Percentiles rank a stretch among this genome's conserved stretches.
These are phyloP conservation scores for Noctua fimbriata DNA, from an alignment of 2,888 invertebrate genomes.

Conservation along the genomic window DNA sequence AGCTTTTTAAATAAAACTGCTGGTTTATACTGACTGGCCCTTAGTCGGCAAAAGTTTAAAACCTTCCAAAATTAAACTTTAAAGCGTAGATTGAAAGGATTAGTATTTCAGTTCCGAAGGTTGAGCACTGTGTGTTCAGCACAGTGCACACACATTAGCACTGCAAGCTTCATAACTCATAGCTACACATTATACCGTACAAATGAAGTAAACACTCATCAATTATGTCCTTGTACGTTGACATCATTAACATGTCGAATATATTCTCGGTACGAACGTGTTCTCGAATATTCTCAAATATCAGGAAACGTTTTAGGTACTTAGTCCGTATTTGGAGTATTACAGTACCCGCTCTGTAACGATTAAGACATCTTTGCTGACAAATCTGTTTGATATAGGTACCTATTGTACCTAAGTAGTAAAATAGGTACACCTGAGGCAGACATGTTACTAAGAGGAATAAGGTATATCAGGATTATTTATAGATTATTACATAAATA, in stretches of 20 bases:
- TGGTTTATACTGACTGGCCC: not conserved
- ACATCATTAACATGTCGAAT: constrained; percentile 35
- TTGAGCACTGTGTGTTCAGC: constrained; percentile 16
- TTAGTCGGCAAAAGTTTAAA: not conserved
- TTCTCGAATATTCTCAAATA: constrained; percentile 14
- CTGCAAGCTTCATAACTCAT: constrained; percentile 14
- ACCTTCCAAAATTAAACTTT: not conserved
- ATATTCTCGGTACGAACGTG: constrained; percentile 16
- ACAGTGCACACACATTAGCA: constrained; percentile 41
- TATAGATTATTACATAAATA: not conserved
- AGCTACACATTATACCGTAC: constrained; percentile 3
- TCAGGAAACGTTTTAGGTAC: not conserved
- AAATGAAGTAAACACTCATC: constrained; percentile 50
- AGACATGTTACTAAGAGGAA: not conserved
- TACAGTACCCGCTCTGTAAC: constrained; percentile 19
- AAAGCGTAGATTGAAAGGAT: not conserved
- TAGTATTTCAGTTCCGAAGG: not conserved
- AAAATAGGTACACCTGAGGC: constrained; percentile 6
- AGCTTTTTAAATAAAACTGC: constrained; percentile 9
- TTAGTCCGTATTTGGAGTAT: not conserved
- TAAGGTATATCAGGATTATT: constrained; percentile 1
- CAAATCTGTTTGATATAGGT: constrained; percentile 5
- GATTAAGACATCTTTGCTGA: constrained; percentile 1
- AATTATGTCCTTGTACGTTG: constrained; percentile 33
- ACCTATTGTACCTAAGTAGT: not conserved